Evolutionary conservation across 2,888 invertebrate genomes (phyloP), one percentile per base, ranked within the genome.

Genomic region (Ctenicera cuprea): DNA sequence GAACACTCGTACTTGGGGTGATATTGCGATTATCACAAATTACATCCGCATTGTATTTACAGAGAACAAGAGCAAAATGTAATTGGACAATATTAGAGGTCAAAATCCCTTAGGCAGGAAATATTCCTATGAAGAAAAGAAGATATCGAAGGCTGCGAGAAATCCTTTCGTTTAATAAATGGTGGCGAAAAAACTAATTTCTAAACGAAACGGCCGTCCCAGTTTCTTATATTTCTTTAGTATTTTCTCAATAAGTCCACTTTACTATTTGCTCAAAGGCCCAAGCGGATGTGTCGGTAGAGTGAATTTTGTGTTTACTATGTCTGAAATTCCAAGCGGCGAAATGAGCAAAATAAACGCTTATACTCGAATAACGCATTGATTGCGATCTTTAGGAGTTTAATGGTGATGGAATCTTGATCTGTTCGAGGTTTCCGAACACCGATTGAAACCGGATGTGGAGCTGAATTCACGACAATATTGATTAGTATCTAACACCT

Each of bases 211-310:
- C 66, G 48, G 45, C 37, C 30, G 37, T 52, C 38, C 33, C 67
- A 62, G 59, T 71, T 67, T 73, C 62, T 62, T 73, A 67, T 73
- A 62, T 73, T 67, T 68, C 52, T 63, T 68, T 57, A 38, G 16
- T 18, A 48, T 67, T 63, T 73, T 52, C 43, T 30, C 72, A 73
- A 67, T 73, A 73, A 73, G 61, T 63, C 43, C 38, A 26, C 33
- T 18, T 62, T 43, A 16, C 22, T 72, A 38, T 72, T 72, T 72
- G 52, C 52, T 59, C 38, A 48, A 45, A 59, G 38, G 33, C 61
- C 63, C 45, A 18, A 12, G 63, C 30, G 38, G 63, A 41, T 61
- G 54, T 14, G 54, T 52, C 41, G 37, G 41, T 48, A 48, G 33
- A 48, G 20, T 26, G 30, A 71, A 71, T 57, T 69, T 50, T 20